Base-by-base conservation (phyloP, 2,797 vertebrate genomes). In the Takifugu rubripes region DNA sequence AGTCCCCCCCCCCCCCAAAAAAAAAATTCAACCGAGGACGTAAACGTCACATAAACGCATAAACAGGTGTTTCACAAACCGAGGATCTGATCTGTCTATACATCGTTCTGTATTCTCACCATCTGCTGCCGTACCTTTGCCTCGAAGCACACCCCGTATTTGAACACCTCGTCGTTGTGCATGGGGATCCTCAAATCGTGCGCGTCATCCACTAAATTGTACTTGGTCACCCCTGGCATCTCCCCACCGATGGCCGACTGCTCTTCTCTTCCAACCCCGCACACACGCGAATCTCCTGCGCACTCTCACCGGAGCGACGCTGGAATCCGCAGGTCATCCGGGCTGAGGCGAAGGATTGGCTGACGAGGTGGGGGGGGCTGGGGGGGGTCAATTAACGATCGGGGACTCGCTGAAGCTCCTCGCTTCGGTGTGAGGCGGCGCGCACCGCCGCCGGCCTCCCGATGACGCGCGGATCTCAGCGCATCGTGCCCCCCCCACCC, bases 151-250 rank as follows among this genome's bases (percentile, higher is more conserved):
- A 98, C 93, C 75, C 96, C 96, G 83, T 96, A 93, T 82, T 96
- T 93, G 69, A 98, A 97, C 69, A 94, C 94, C 84, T 96, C 95
- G 71, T 98, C 96, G 89, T 95, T 96, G 90, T 98, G 95, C 89
- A 95, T 87, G 25, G 95, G 95, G 87, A 95, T 91, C 86, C 94
- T 93, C 81, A 94, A 85, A 77, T 98, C 96, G 75, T 94, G 93
- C 74, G 90, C 88, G 70, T 98, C 94, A 65, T 98, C 96, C 79
- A 98, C 96, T 82, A 96, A 86, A 90, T 94, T 98, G 85, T 98
- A 98, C 86, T 95, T 94, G 80, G 93, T 94, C 75, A 95, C 94
- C 60, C 92, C 93, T 70, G 96, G 95, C 94, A 98, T 97, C 72
- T 76, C 83, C 71, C 25, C 31, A 53, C 24, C 8, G 36, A 48